Evolutionary conservation across 2,797 vertebrate species (phyloP), one percentile per base, ranked within the genome.

Genomic region (Nyctibius grandis): DNA sequence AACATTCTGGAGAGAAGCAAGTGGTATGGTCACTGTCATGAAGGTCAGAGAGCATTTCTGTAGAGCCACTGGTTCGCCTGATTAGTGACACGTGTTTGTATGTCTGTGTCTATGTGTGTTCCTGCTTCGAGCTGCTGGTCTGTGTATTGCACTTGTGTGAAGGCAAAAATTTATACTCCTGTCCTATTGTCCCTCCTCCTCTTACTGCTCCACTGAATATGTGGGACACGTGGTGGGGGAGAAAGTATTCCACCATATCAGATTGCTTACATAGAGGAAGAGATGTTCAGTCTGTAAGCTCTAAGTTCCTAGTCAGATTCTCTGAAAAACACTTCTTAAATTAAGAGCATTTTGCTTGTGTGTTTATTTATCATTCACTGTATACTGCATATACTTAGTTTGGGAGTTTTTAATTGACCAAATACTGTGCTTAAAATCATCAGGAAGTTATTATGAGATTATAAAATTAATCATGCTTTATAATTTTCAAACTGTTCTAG

Each of bases 221-320:
- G 17, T 29, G 60, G 36, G 22, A 77, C 13, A 19, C 0, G 0
- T 56, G 29, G 48, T n/a, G 13, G 19, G 6, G 4, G 17, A 76
- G 60, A 42, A 89, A 63, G 11, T 59, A 59, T 38, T 89, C 77
- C 17, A 11, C 45, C 4, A 0, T 22, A 33, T 34, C 29, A 33
- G 68, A 69, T 42, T 65, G 79, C 40, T 60, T 91, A 44, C 13
- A 28, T 4, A 68, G 40, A 89, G 22, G 10, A 88, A 50, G 50
- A 64, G 9, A 19, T 64, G 51, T 60, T 88, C 36, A 36, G 19
- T 50, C 59, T 56, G 4, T 40, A 53, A 85, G 21, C 17, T 17
- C 1, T 31, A 42, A 51, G 15, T 76, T 75, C n/a, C 63, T 50
- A 16, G 47, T 65, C 28, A 38, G 44, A 57, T 82, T 51, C 12